Percentiles rank a stretch among this genome's conserved stretches.
Evolutionary conservation across 2,888 invertebrate genomes (phyloP).

Genomic region (Drosophila flavopinicola): DNA sequence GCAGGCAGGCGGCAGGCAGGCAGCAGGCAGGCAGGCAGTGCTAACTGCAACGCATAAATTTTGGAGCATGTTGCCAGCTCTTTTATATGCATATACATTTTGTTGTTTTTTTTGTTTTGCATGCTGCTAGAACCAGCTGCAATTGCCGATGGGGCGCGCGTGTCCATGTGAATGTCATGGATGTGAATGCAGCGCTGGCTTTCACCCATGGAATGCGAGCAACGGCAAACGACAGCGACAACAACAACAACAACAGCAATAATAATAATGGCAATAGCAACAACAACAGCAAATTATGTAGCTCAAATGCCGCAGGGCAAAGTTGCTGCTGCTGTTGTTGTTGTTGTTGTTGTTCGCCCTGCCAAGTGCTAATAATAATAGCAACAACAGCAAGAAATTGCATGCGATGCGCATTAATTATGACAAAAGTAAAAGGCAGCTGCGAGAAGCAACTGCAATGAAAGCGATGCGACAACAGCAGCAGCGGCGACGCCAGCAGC

Average conservation of each 20-base stretch:
- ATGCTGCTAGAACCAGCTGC: constrained; percentile 55
- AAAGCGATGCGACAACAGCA: constrained; percentile 21
- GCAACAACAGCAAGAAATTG: constrained; percentile 40
- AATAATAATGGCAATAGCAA: constrained; percentile 41
- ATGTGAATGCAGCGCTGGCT: constrained; percentile 60
- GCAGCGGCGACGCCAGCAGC: constrained; percentile 8
- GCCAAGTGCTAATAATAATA: constrained; percentile 58
- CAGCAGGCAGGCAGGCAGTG: not conserved
- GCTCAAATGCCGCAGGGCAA: constrained; percentile 68
- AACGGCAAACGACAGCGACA: no score
- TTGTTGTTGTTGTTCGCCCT: constrained; percentile 25
- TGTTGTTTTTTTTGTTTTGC: constrained; percentile 30
- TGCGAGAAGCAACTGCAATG: constrained; percentile 15
- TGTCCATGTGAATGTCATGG: constrained; percentile 61
- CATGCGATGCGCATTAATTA: constrained; percentile 67
- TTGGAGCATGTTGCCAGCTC: constrained; percentile 58
- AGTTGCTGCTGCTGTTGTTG: constrained; percentile 11
- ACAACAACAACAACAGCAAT: constrained; percentile 23
- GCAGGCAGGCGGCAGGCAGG: not conserved
- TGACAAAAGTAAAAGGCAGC: constrained; percentile 62
- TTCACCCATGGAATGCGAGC: constrained; percentile 75
- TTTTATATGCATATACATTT: no score
- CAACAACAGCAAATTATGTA: constrained; percentile 51
- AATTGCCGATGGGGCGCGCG: constrained; percentile 56
- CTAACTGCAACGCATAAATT: constrained; percentile 63